Percentiles rank a stretch among this genome's conserved stretches.
These are phyloP conservation scores for Pipistrellus kuhlii DNA, from an alignment of 2,797 vertebrate species.

Conservation along the genomic window DNA sequence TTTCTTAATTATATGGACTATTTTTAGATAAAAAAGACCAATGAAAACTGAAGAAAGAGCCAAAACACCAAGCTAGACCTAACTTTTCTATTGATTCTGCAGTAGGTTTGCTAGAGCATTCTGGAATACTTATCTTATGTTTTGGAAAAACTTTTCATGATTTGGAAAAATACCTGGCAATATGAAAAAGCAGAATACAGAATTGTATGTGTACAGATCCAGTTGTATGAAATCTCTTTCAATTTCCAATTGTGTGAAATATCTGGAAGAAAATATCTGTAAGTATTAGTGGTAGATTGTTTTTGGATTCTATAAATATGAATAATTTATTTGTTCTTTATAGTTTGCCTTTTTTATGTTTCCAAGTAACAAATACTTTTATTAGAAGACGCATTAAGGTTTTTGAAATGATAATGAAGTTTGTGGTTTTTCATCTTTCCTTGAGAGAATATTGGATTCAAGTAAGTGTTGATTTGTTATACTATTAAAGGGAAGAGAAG, in stretches of 20 bases:
- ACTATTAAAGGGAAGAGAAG: background rate
- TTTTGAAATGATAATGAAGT: slow-evolving; percentile 51
- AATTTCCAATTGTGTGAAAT: background rate
- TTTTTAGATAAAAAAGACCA: background rate
- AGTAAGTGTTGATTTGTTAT: background rate
- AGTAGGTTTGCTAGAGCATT: background rate
- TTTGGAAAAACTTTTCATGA: slow-evolving; percentile 20
- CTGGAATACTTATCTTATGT: slow-evolving; percentile 18
- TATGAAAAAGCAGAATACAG: background rate
- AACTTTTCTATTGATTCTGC: background rate
- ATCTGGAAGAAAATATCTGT: background rate
- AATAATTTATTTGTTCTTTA: background rate
- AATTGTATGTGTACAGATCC: background rate
- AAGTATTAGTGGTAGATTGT: background rate
- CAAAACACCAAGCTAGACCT: background rate
- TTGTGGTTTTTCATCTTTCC: background rate
- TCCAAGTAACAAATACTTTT: background rate
- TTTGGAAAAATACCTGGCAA: background rate
- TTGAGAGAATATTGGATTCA: slow-evolving; percentile 25
- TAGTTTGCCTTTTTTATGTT: slow-evolving; percentile 22
- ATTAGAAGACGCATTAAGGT: background rate
- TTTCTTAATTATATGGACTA: background rate
- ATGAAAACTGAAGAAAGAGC: slow-evolving; percentile 17
- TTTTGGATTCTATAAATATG: background rate
- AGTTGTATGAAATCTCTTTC: background rate